These are phyloP conservation scores for Catharus fuscescens DNA, from an alignment of 2,113 vertebrate genomes.

Conservation along the genomic window DNA sequence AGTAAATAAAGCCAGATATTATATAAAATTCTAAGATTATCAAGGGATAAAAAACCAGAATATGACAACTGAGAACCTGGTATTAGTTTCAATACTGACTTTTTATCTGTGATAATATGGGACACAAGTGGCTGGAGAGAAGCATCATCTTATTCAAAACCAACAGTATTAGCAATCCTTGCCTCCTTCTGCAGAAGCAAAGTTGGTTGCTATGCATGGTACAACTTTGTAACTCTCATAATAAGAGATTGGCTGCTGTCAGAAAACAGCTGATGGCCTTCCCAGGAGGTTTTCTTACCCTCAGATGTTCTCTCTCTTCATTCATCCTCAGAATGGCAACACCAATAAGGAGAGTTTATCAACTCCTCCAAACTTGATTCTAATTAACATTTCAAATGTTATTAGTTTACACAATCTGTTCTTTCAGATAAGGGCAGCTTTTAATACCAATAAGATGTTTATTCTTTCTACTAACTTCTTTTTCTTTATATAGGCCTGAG, in stretches of 20 bases:
- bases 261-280: background rate
- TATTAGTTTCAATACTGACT: background rate
- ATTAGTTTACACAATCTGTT: background rate
- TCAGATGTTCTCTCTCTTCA: background rate
- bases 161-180: background rate
- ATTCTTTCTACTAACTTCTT: background rate
- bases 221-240: background rate
- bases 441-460: background rate
- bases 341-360: background rate
- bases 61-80: background rate
- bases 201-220: background rate
- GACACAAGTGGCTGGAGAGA: background rate
- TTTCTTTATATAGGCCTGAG: background rate
- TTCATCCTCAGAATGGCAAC: background rate
- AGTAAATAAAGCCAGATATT: background rate
- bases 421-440: background rate
- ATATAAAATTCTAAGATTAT: background rate
- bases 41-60: background rate
- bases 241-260: background rate
- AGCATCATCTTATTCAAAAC: background rate
- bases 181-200: background rate
- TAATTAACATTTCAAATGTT: background rate
- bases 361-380: background rate
- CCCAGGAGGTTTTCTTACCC: background rate
- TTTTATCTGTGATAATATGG: background rate